Evolutionary conservation across 2,797 vertebrate genomes (phyloP).

Genomic region (Sebastolobus alascanus): DNA sequence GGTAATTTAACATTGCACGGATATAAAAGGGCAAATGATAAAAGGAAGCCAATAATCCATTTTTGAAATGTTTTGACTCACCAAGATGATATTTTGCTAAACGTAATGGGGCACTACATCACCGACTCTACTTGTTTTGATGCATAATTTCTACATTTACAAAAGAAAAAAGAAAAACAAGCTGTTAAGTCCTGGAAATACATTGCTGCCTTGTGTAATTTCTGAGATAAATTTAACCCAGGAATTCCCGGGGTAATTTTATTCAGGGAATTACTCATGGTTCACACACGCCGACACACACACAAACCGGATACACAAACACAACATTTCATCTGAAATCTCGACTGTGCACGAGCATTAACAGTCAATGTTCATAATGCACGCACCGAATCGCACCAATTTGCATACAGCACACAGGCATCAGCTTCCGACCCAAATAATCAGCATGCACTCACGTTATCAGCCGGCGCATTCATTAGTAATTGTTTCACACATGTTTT

Average conservation of each 20-base stretch:
- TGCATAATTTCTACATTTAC: constrained; percentile 33
- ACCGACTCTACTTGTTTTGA: constrained; percentile 24
- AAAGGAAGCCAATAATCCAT: constrained; percentile 43
- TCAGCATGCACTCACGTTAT: constrained; percentile 50
- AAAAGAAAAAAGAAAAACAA: constrained; percentile 21
- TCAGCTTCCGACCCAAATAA: constrained; percentile 51
- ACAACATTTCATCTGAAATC: constrained; percentile 65
- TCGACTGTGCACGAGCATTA: constrained; percentile 36
- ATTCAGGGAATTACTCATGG: constrained; percentile 46
- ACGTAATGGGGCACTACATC: constrained; percentile 34
- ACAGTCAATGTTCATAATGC: constrained; percentile 42
- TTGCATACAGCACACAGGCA: constrained; percentile 45
- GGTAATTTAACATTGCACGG: constrained; percentile 14
- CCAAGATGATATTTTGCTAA: constrained; percentile 32
- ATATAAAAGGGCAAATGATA: constrained; percentile 45
- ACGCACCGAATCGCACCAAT: constrained; percentile 45
- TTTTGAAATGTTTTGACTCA: constrained; percentile 39
- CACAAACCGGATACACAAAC: constrained; percentile 29
- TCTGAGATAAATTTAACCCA: constrained; percentile 60
- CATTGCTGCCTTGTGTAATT: constrained; percentile 42
- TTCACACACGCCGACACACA: constrained; percentile 22
- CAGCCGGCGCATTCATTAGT: constrained; percentile 43
- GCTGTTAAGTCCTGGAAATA: constrained; percentile 25
- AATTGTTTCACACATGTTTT: constrained; percentile 38
- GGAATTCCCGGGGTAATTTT: constrained; percentile 55